Evolutionary conservation across 2,113 vertebrate genomes (phyloP), one percentile per base, ranked within the genome.

Genomic region (Euleptes europaea): DNA sequence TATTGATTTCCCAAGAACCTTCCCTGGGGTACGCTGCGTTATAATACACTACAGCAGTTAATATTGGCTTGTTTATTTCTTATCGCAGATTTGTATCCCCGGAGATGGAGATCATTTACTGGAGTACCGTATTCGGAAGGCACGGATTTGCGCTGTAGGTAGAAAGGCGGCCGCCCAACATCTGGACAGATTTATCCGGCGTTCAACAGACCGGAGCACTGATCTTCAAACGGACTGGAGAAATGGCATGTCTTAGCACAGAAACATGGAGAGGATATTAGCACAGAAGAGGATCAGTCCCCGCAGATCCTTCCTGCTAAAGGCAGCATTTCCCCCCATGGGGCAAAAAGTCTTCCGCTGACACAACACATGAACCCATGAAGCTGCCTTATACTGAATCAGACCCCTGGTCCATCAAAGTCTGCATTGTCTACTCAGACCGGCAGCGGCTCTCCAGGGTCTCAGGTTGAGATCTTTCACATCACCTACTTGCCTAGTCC

Each of bases 31-130:
- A 3, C 71, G 14, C 8, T 38, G 21, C 19, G 13, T 63, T 51
- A 33, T 80, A 80, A 85, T 13, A 21, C 78, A 26, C 38, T 65
- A 65, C 19, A 54, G 70, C 33, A 79, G 69, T 33, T 63, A n/a
- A 44, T 3, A 28, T 85, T 26, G 76, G 40, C 23, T 49, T 85
- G 67, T 79, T 85, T 69, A 79, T 73, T 74, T 57, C 76, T 66
- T 65, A 35, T 57, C 76, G 79, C 28, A 23, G 47, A 35, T 88
- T 54, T 47, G 23, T 63, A 5, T 83, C 67, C 44, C 72, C 26
- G n/a, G 70, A 72, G 57, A 69, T 2, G 7, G 33, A 54, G 44
- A 79, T 79, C 57, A 67, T 66, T 33, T 54, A 44, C 60, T 31
- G 35, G 42, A 80, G 47, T 2, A 38, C 51, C 54, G 44, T 26